Conservation (phyloP, 2,113 vertebrate species). For the Oceanodroma tethys region DNA sequence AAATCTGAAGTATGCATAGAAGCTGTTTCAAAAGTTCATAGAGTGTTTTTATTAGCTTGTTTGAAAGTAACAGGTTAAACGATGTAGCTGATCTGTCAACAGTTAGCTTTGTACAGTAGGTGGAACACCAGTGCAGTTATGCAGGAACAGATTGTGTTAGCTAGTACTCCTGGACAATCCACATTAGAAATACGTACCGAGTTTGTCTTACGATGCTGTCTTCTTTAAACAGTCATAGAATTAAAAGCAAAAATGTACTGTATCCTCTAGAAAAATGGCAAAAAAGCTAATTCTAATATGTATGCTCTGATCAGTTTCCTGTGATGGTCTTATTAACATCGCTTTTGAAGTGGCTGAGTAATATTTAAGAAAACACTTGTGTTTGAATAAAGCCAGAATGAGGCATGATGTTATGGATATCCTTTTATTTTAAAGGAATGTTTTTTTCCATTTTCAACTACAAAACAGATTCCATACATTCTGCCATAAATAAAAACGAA, state of each 20-base stretch:
- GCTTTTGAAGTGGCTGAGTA: slow-evolving; percentile 38
- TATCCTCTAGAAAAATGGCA: slow-evolving; percentile 10
- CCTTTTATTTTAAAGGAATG: slow-evolving; percentile 90
- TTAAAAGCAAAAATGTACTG: neutral
- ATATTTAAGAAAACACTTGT: slow-evolving; percentile 37
- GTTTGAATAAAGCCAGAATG: slow-evolving; percentile 47
- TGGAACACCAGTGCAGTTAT: neutral
- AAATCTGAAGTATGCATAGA: neutral
- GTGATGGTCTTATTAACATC: slow-evolving; percentile 12
- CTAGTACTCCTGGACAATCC: neutral
- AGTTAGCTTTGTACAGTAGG: neutral
- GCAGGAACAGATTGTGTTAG: neutral
- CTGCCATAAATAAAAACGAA: slow-evolving; percentile 83
- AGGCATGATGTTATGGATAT: slow-evolving; percentile 59
- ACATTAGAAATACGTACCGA: neutral
- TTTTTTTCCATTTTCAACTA: slow-evolving; percentile 80
- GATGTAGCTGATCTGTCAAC: neutral
- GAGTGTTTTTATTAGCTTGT: neutral
- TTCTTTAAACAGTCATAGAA: neutral
- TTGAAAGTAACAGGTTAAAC: neutral
- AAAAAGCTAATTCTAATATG: neutral
- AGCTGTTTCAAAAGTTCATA: neutral
- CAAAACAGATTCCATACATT: slow-evolving; percentile 83
- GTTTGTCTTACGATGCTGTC: neutral
- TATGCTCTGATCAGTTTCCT: slow-evolving; percentile 32